Base-by-base conservation (phyloP, 2,113 vertebrate genomes). In the Thunnus thynnus region DNA sequence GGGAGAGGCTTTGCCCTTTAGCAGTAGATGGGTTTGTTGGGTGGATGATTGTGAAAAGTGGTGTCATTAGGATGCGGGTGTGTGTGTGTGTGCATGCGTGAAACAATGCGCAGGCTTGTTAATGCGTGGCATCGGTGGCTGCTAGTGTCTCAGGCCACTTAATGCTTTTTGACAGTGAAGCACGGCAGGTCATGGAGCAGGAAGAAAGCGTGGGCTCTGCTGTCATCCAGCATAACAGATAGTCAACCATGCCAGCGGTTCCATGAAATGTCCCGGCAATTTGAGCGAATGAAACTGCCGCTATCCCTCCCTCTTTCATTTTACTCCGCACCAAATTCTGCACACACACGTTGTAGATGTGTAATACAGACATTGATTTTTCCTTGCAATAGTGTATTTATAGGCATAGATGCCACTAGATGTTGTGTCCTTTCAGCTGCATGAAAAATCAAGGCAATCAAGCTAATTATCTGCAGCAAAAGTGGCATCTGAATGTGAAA, bases 111-210 rank as follows among this genome's bases (percentile, higher is more conserved):
- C 56, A 13, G 27, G 69, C 41, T 79, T 79, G 72, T 83, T 83
- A 56, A 67, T 80, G 54, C 84, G 76, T 27, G 6, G 3, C 65
- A 58, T 85, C 32, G 1, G 0, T 71, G 61, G 54, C 75, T 78
- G 20, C 55, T 22, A 18, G 65, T 72, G 79, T 82, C n/a, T 78
- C 13, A 3, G 22, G 13, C 25, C 55, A 78, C 52, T 56, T 86
- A 84, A 91, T 92, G 72, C 72, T 67, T 74, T 86, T 60, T 89
- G 91, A 91, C 91, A 91, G 76, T 44, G 6, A 74, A 83, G 72
- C 69, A 72, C 60, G 20, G 82, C 50, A 73, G 89, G 85, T 83
- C 75, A 79, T 50, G 13, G 46, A 81, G 70, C 71, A 22, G 41
- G 70, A 84, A 78, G 75, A 78, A 83, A 3, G 5, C 41, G 46